Base-by-base conservation (phyloP, 37 sponge, comb jelly and placozoan species). In the Trichoplax adhaerens region DNA sequence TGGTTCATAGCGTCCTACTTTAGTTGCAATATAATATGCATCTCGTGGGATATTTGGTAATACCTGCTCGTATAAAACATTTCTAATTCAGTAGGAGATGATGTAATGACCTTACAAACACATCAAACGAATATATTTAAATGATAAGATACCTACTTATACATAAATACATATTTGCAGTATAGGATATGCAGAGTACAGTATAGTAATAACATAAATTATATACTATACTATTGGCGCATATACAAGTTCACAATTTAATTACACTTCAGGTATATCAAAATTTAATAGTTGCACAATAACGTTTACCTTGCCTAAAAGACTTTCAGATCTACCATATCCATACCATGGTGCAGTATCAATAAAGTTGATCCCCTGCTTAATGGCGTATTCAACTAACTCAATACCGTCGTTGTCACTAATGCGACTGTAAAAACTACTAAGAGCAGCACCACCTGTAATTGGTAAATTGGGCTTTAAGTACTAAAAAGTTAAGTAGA, bases 271-370 rank as follows among this genome's bases (percentile, higher is more conserved):
- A 55, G 61, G 59, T 62, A 72, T 60, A 57, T 72, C 73, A 4
- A 62, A 50, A 10, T 63, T 72, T 61, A 50, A 72, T 52, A 52
- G 61, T 57, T 63, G 48, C 3, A 61, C 73, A 53, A 62, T 55
- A 58, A 6, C 50, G 4, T 62, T 50, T 12, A 72, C 88, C 65
- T 79, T 58, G 1, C 98, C 91, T 50, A 95, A 68, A 56, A 91
- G 81, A 29, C 0, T 55, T 62, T 95, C 98, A 4, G 94, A 88
- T 65, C 73, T 48, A n/a, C 89, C 83, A 48, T 88, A 86, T 1
- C 89, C 92, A 72, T 95, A 95, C 86, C 88, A 95, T 51, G 83
- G 78, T 0, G 98, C 86, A 7, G 92, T 91, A 68, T 95, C 98
- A 53, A 95, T 79, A 65, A 82, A 88, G 67, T 95, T 91, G 48